Evolutionary conservation across 30 jellyfish, hydroid and myxozoan species (phyloP), one percentile per base, ranked within the genome.

Genomic region (Aurelia sp.): DNA sequence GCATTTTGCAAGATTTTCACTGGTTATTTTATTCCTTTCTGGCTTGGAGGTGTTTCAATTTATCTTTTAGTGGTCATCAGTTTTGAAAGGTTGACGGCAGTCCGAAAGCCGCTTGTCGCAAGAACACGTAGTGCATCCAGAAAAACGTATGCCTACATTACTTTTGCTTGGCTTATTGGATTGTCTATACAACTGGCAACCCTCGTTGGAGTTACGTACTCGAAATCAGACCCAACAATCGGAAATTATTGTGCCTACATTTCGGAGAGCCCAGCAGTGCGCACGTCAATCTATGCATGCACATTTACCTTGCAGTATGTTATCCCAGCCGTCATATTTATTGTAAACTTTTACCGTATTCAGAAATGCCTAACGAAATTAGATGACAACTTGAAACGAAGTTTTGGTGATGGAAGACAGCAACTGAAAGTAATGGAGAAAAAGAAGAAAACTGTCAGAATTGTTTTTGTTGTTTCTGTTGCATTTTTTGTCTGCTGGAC

Each of bases 401-500:
- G 81, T n/a, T 44, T 86, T 60, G 89, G 71, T 3, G 83, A 31
- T 18, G 55, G 51, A 27, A 13, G 95, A 10, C n/a, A n/a, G 19
- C 22, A 27, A 55, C 30, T n/a, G 20, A 48, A 48, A 41, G 19
- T 73, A 8, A 55, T 88, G 85, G 53, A 71, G 0, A 79, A 68
- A 18, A 84, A 85, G 41, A 62, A 80, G 41, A 71, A 72, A 19
- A 82, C 98, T 1, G 74, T 93, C 47, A 68, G 79, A 40, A 93
- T 91, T 10, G 77, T 88, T 11, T 59, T 73, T 20, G 44, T 79
- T 18, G 89, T 68, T 0, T 71, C 87, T 0, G 13, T 89, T 27
- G 96, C 96, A 20, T 93, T 88, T 78, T 88, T 93, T 23, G 91
- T 87, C 27, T 87, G 97, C 37, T 87, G 95, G 89, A 92, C 92